Evolutionary conservation across 2,113 vertebrate genomes (phyloP).

Genomic region (Hippocampus mohnikei): DNA sequence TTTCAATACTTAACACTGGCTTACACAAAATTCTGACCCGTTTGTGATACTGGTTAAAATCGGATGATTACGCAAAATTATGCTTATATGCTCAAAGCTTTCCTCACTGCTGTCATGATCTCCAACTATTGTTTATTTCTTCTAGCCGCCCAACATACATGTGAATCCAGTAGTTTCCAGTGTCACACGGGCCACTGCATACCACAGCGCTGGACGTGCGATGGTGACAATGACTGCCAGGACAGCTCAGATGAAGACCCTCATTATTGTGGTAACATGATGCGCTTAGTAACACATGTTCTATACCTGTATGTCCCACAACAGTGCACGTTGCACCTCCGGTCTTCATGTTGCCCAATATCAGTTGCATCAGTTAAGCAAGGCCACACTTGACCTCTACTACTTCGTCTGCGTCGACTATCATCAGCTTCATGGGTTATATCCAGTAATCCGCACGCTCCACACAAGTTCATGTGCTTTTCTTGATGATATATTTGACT

Average conservation of each 20-base stretch:
- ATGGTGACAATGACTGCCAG: constrained; percentile 91
- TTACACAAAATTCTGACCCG: not conserved
- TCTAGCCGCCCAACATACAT: constrained; percentile 88
- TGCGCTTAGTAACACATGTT: not conserved
- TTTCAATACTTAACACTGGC: not conserved
- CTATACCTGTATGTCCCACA: not conserved
- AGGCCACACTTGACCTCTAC: not conserved
- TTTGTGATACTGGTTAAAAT: not conserved
- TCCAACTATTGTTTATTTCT: constrained; percentile 23
- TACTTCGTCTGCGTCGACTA: not conserved
- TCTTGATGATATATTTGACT: not conserved
- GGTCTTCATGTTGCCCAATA: not conserved
- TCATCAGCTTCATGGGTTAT: not conserved
- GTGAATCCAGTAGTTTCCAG: constrained; percentile 92
- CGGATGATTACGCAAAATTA: not conserved
- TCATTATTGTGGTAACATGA: constrained; percentile 71
- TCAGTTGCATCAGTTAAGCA: not conserved
- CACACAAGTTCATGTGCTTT: not conserved
- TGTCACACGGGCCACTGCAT: constrained; percentile 94
- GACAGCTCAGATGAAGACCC: constrained; percentile 90
- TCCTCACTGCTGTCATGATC: not conserved
- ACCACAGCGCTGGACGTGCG: constrained; percentile 92
- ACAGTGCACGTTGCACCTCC: not conserved
- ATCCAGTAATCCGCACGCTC: too few relatives aligned
- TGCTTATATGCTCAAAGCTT: not conserved